A percentile compares a stretch with the other conserved stretches of the same genome.
These are phyloP conservation scores for Drosophila tripunctata DNA, from an alignment of 2,888 invertebrate species.

Conservation along the genomic window DNA sequence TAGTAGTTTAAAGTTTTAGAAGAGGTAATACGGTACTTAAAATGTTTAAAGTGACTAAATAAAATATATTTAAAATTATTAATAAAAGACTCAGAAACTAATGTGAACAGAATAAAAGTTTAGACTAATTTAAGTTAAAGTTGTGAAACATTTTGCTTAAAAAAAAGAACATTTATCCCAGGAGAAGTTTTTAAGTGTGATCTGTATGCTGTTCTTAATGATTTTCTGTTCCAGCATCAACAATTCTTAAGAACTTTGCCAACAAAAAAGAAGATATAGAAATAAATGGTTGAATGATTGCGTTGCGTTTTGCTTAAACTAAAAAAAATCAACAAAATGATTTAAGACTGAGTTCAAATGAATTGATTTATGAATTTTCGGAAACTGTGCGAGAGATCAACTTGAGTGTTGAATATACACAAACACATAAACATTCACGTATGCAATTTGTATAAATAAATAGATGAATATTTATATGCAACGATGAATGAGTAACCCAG, in stretches of 20 bases:
- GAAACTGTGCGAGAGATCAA: background rate
- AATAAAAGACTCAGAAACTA: too few species aligned
- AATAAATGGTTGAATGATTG: constrained; percentile 3
- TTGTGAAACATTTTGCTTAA: too few species aligned
- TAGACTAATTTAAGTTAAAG: too few species aligned
- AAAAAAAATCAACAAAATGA: constrained; percentile 8
- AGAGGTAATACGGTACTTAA: too few species aligned
- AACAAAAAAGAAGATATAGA: background rate
- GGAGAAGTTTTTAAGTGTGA: too few species aligned
- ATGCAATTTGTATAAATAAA: background rate
- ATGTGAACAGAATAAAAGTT: too few species aligned
- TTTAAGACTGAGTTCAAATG: constrained; percentile 8
- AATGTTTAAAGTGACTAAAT: too few species aligned
- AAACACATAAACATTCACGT: background rate
- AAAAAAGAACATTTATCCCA: too few species aligned
- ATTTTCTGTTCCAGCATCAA: background rate
- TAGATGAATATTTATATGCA: constrained; percentile 1
- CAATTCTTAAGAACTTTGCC: background rate
- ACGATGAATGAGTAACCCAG: constrained; percentile 33
- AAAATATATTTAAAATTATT: too few species aligned
- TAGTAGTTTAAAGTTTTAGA: too few species aligned
- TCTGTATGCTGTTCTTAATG: background rate
- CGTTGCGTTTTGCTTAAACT: background rate
- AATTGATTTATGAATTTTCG: constrained; percentile 6
- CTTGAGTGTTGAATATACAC: background rate